A percentile compares a stretch with the other conserved stretches of the same genome.
These are phyloP conservation scores for Genyomyrus donnyi DNA, from an alignment of 2,113 vertebrate species.

Conservation along the genomic window DNA sequence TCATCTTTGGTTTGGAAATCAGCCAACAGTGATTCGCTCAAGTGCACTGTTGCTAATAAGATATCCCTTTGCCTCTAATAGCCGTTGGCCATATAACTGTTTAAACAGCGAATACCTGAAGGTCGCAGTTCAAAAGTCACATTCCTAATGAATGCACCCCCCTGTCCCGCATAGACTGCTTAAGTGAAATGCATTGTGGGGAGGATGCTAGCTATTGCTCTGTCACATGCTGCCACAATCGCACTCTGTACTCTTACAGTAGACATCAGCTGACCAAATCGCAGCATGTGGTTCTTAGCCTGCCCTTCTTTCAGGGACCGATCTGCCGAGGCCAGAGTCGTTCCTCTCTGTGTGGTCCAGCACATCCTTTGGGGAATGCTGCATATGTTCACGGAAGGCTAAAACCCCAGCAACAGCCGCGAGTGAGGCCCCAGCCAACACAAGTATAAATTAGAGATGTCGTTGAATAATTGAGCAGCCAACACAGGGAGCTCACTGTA, in stretches of 20 bases:
- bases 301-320: not conserved
- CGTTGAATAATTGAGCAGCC: constrained; percentile 60
- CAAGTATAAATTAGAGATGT: constrained; percentile 59
- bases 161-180: not conserved
- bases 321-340: not conserved
- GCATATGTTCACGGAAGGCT: constrained; percentile 26
- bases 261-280: not conserved
- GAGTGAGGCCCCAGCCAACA: constrained; percentile 30
- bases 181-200: constrained; percentile 3
- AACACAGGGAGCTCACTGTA: constrained; percentile 53
- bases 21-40: constrained; percentile 19
- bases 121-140: constrained; percentile 3
- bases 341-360: not conserved
- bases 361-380: not conserved
- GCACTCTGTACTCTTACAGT: not conserved
- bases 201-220: not conserved
- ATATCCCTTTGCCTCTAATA: constrained; percentile 30
- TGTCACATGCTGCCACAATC: not conserved
- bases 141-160: not conserved
- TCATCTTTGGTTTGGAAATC: constrained; percentile 20
- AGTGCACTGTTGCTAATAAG: constrained; percentile 37
- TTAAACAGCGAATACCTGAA: constrained; percentile 27
- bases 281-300: not conserved
- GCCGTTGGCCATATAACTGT: constrained; percentile 15
- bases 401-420: constrained; percentile 36